Conservation (phyloP, 2,888 invertebrate species). For the Andrena praecox region DNA sequence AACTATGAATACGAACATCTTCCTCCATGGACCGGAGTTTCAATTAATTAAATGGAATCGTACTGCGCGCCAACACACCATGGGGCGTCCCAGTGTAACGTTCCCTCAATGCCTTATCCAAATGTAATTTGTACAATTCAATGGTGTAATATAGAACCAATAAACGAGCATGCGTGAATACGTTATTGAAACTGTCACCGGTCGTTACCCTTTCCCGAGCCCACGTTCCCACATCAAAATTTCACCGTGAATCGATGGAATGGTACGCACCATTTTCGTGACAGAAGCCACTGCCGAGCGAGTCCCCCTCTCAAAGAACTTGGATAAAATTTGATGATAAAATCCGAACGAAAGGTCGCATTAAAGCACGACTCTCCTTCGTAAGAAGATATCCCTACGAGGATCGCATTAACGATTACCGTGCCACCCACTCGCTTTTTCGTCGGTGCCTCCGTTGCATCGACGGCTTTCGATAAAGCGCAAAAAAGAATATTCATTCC, state of each 20-base stretch:
- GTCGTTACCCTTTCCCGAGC: background rate
- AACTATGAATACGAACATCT: background rate
- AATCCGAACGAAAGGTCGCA: constrained; percentile 1
- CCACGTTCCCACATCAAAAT: background rate
- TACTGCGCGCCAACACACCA: too few relatives aligned
- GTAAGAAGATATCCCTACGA: background rate
- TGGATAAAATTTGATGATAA: too few relatives aligned
- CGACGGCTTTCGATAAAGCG: constrained; percentile 25
- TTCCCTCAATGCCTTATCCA: too few relatives aligned
- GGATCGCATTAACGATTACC: constrained; percentile 31
- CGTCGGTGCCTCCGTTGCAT: background rate
- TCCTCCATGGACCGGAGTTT: background rate
- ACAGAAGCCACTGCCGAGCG: background rate
- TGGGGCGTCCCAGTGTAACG: too few relatives aligned
- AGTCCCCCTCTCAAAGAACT: background rate
- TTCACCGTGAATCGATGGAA: background rate
- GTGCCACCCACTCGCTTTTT: background rate
- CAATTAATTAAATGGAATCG: too few relatives aligned
- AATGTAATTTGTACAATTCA: too few relatives aligned
- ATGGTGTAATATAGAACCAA: too few relatives aligned
- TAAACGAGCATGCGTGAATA: too few relatives aligned
- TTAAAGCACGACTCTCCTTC: constrained; percentile 11
- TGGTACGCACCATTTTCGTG: background rate
- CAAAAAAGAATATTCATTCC: constrained; percentile 23
- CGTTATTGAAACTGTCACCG: too few relatives aligned